Evolutionary conservation across 2,888 invertebrate species (phyloP).

Genomic region (Parnassius apollo): DNA sequence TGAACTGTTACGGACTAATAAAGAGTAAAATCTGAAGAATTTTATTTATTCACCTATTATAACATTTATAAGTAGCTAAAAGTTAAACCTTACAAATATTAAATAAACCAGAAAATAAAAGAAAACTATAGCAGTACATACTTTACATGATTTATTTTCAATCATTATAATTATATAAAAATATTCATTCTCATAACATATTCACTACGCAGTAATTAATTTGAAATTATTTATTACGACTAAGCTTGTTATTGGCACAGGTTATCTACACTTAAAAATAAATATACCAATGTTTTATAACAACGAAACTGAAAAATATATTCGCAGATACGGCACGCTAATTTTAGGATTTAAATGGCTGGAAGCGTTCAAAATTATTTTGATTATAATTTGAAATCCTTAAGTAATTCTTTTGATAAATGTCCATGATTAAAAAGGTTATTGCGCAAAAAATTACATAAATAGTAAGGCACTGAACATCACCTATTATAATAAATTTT

Average conservation of each 20-base stretch:
- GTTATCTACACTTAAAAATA: conserved; percentile 32
- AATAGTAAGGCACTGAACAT: conserved; percentile 24
- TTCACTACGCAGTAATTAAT: conserved; percentile 37
- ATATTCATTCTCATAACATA: conserved; percentile 37
- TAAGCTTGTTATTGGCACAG: conserved; percentile 46
- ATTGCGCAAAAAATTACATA: no score
- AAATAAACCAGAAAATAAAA: not conserved
- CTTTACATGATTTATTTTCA: conserved; percentile 38
- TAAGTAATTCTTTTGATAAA: no score
- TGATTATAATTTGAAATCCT: no score
- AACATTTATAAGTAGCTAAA: no score
- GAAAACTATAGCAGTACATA: not conserved
- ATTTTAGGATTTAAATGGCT: not conserved
- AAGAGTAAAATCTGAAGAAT: no score
- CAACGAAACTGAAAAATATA: not conserved
- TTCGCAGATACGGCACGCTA: conserved; percentile 1
- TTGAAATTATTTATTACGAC: conserved; percentile 40
- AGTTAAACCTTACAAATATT: conserved; percentile 1
- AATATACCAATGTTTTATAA: conserved; percentile 2
- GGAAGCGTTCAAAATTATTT: not conserved
- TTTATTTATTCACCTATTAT: no score
- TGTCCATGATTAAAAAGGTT: no score
- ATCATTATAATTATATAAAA: conserved; percentile 52
- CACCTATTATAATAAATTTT: conserved; percentile 12
- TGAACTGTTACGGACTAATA: no score